Conservation (phyloP, 2,797 vertebrate genomes). For the Phrynocephalus forsythii region DNA sequence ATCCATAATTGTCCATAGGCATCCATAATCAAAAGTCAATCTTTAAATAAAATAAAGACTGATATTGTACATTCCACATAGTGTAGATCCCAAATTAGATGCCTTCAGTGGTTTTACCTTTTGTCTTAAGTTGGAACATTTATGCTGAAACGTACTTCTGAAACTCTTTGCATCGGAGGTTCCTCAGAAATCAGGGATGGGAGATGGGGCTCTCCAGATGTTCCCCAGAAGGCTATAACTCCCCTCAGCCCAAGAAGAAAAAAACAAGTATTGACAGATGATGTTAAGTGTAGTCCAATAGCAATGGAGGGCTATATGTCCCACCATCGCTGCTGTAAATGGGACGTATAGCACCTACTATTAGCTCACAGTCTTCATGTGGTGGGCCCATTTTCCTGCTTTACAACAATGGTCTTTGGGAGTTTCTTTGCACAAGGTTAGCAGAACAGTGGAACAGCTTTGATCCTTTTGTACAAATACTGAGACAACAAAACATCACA, state of each 20-base stretch:
- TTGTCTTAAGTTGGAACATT: neutral
- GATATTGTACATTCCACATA: neutral
- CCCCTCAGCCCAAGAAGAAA: neutral
- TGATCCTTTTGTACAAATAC: conserved; percentile 23
- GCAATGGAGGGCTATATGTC: neutral
- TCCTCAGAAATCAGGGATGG: neutral
- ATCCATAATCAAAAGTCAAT: too few relatives aligned
- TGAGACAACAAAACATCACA: conserved; percentile 14
- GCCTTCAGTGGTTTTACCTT: neutral
- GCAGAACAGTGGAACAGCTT: neutral
- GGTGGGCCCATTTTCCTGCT: neutral
- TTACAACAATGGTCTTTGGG: neutral
- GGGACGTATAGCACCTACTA: too few relatives aligned
- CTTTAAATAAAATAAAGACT: neutral
- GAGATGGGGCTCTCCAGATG: neutral
- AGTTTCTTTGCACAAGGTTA: neutral
- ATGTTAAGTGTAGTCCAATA: neutral
- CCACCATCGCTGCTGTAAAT: neutral
- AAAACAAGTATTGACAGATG: neutral
- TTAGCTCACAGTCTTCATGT: neutral
- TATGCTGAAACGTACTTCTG: neutral
- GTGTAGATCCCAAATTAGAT: neutral
- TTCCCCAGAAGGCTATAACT: neutral
- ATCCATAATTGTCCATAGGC: too few relatives aligned
- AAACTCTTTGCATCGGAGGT: neutral